Percentiles rank a stretch among this genome's conserved stretches.
Evolutionary conservation across 1,140 invertebrate genomes (phyloP).

Genomic region (Micrasema minimum): DNA sequence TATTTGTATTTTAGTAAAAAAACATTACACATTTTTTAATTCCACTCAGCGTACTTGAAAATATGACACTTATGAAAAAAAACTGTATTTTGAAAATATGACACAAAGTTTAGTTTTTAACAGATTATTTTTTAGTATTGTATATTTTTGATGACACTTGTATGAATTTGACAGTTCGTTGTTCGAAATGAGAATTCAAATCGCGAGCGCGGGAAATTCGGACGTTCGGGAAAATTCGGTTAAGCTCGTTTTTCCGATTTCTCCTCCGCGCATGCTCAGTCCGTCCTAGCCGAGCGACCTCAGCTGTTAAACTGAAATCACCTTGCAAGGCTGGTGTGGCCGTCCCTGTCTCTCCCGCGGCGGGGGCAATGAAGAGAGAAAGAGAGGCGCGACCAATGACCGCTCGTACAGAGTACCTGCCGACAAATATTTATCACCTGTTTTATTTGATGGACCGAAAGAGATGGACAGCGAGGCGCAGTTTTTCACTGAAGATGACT

Average conservation of each 20-base stretch:
- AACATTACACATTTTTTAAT: too few relatives aligned
- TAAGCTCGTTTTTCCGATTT: conserved; percentile 25
- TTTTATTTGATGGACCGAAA: conserved; percentile 33
- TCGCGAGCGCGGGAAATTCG: conserved; percentile 22
- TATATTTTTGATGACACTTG: too few relatives aligned
- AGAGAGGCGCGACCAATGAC: conserved; percentile 36
- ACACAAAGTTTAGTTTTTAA: too few relatives aligned
- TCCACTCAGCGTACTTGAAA: too few relatives aligned
- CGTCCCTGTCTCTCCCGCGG: conserved; percentile 34
- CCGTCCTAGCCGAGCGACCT: conserved; percentile 48
- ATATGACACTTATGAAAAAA: too few relatives aligned
- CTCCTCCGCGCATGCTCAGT: conserved; percentile 31
- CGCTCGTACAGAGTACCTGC: conserved; percentile 32
- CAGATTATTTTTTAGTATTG: too few relatives aligned
- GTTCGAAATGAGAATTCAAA: conserved; percentile 8
- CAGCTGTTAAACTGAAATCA: conserved; percentile 52
- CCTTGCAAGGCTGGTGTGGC: conserved; percentile 50
- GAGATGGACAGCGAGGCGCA: conserved; percentile 4
- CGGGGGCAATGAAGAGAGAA: background rate
- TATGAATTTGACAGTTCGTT: background rate
- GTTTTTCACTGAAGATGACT: conserved; percentile 20
- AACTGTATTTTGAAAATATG: too few relatives aligned
- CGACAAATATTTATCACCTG: conserved; percentile 46
- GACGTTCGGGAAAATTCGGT: conserved; percentile 22
- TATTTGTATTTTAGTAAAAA: too few relatives aligned